Conservation (phyloP, 2,888 invertebrate species). For the Brachynemurus nebulosus region DNA sequence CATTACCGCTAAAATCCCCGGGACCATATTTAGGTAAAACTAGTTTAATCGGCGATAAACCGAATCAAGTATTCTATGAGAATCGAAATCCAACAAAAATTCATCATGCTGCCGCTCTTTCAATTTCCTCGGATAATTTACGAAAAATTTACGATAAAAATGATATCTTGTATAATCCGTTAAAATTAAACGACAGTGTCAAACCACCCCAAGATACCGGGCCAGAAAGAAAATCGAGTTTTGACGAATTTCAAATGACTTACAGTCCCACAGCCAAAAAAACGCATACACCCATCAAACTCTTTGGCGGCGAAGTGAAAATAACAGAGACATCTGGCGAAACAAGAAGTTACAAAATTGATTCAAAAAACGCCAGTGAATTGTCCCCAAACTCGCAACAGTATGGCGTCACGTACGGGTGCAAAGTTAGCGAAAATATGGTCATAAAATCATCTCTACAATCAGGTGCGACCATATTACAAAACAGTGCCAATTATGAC, state of each 20-base stretch:
- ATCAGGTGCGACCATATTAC: slow-evolving; percentile 62
- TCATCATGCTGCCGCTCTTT: background rate
- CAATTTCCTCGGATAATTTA: slow-evolving; percentile 3
- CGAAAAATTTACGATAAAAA: slow-evolving; percentile 2
- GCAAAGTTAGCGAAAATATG: slow-evolving; percentile 35
- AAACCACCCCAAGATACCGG: background rate
- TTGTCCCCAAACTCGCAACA: slow-evolving; percentile 20
- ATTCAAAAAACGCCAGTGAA: slow-evolving; percentile 22
- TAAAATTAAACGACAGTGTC: background rate
- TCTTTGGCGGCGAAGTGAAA: slow-evolving; percentile 68
- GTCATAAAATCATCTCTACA: slow-evolving; percentile 70
- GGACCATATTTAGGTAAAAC: slow-evolving; percentile 74
- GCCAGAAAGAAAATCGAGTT: background rate
- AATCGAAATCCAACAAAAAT: slow-evolving; percentile 9
- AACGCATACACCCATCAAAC: slow-evolving; percentile 36
- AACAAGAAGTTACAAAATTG: slow-evolving; percentile 39
- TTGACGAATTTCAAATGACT: slow-evolving; percentile 5
- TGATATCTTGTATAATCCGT: background rate
- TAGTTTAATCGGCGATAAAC: slow-evolving; percentile 48
- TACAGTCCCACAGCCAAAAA: slow-evolving; percentile 19
- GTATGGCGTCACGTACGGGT: slow-evolving; percentile 22
- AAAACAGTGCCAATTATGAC: slow-evolving; percentile 26
- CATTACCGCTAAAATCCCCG: slow-evolving; percentile 58
- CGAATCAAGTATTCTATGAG: slow-evolving; percentile 9
- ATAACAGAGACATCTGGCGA: slow-evolving; percentile 55